Conservation (phyloP, 2,888 invertebrate genomes). For the Synanthedon formicaeformis region DNA sequence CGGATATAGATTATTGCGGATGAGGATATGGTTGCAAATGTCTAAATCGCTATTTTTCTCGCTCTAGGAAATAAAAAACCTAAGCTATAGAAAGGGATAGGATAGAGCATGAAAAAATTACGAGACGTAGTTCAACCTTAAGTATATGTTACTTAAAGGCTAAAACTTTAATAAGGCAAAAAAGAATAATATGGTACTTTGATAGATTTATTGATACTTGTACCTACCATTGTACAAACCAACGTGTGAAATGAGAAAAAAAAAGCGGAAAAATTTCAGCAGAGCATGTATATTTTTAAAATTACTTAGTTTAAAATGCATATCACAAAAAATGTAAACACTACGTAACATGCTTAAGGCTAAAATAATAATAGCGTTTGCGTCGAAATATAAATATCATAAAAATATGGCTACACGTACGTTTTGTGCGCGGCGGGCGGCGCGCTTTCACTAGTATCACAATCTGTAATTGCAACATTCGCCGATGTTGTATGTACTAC, state of each 20-base stretch:
- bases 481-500: conserved; percentile 14
- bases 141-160: too few species aligned
- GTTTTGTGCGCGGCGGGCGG: background rate
- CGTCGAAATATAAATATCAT: conserved; percentile 16
- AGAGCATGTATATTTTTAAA: conserved; percentile 44
- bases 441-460: conserved; percentile 55
- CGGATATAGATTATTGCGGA: too few species aligned
- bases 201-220: too few species aligned
- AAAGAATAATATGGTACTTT: too few species aligned
- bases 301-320: conserved; percentile 68
- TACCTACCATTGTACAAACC: background rate
- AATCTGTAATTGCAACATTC: conserved; percentile 47
- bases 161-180: too few species aligned
- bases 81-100: too few species aligned
- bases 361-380: conserved; percentile 45
- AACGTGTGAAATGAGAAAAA: background rate
- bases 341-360: conserved; percentile 66
- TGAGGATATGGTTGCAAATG: too few species aligned
- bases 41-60: too few species aligned
- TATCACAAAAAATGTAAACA: conserved; percentile 70
- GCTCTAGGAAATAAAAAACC: too few species aligned
- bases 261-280: background rate
- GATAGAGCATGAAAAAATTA: too few species aligned
- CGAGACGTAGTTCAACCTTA: too few species aligned
- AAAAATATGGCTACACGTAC: conserved; percentile 51